Evolutionary conservation across 23 tunicate species (phyloP), one percentile per base, ranked within the genome.

Genomic region (Phallusia fumigata): DNA sequence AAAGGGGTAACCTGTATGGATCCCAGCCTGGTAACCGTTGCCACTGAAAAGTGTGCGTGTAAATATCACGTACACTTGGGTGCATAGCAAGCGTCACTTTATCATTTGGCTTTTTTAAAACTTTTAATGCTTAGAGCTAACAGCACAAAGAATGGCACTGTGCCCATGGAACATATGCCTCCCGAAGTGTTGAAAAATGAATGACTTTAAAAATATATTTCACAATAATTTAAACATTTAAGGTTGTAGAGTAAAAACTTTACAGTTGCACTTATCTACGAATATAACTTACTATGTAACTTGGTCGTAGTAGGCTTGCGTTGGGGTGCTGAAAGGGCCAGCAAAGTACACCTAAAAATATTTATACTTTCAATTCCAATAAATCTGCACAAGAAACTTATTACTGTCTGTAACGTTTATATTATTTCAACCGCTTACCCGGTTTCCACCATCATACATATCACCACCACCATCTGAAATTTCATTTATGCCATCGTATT

Each of bases 371-470:
- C 1, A 40, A 28, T 36, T 5, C 6, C 53, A 30, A 1, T 0
- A 1, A 77, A 19, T 2, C 12, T 34, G 18, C 81, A 10, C 10
- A n/a, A n/a, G n/a, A n/a, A n/a, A n/a, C n/a, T n/a, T n/a, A n/a
- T n/a, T n/a, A n/a, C n/a, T n/a, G n/a, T n/a, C n/a, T n/a, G n/a
- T n/a, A n/a, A n/a, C n/a, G n/a, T n/a, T n/a, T n/a, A n/a, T n/a
- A n/a, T 34, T 45, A 8, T 1, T 58, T 58, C n/a, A n/a, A n/a
- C n/a, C n/a, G n/a, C 28, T 45, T 79, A 79, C 83, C 83, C 18
- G 10, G 28, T 79, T 79, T 79, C 83, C 83, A 30, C 83, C 83
- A 32, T 79, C 83, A 34, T 79, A 79, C 83, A 79, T 79, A 52
- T 79, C 83, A 33, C 12, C 12, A 31, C 83, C 83, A 30, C 83